A percentile compares a stretch with the other conserved stretches of the same genome.
Evolutionary conservation across 2,888 invertebrate genomes (phyloP).

Genomic region (Stegophylla sp.): DNA sequence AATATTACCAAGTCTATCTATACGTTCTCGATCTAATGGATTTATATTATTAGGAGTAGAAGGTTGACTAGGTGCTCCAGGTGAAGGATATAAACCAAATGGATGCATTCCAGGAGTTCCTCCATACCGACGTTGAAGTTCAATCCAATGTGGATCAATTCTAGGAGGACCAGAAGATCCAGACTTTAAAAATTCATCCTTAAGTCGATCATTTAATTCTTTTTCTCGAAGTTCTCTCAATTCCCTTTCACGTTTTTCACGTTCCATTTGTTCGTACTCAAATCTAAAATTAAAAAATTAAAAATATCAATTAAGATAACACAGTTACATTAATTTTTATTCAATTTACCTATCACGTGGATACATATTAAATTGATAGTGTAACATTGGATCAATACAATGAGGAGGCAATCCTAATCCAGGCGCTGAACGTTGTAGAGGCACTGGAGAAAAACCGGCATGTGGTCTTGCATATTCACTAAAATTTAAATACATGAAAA

Average conservation of each 20-base stretch:
- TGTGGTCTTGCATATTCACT: conserved; percentile 92
- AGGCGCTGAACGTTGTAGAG: conserved; percentile 63
- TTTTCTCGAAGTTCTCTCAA: conserved; percentile 76
- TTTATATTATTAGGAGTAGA: conserved; percentile 74
- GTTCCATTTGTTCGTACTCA: conserved; percentile 74
- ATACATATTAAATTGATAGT: conserved; percentile 81
- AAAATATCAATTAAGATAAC: not conserved
- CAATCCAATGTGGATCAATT: conserved; percentile 75
- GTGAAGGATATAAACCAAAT: conserved; percentile 71
- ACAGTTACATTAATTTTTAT: not conserved
- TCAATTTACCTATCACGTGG: conserved; percentile 68
- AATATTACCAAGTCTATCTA: conserved; percentile 79
- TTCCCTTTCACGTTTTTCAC: conserved; percentile 75
- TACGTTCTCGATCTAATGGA: conserved; percentile 85
- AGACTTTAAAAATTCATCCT: conserved; percentile 86
- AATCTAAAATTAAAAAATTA: conserved; percentile 67
- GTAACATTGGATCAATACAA: conserved; percentile 84
- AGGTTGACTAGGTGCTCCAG: conserved; percentile 64
- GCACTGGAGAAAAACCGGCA: conserved; percentile 79
- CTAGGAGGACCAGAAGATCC: conserved; percentile 67
- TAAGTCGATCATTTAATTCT: conserved; percentile 82
- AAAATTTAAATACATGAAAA: conserved; percentile 14
- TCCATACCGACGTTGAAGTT: conserved; percentile 81
- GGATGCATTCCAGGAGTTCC: conserved; percentile 71
- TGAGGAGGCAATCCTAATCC: conserved; percentile 69